Conservation (phyloP, 37 sponge, comb jelly and placozoan genomes). For the Chondrosia reniformis region DNA sequence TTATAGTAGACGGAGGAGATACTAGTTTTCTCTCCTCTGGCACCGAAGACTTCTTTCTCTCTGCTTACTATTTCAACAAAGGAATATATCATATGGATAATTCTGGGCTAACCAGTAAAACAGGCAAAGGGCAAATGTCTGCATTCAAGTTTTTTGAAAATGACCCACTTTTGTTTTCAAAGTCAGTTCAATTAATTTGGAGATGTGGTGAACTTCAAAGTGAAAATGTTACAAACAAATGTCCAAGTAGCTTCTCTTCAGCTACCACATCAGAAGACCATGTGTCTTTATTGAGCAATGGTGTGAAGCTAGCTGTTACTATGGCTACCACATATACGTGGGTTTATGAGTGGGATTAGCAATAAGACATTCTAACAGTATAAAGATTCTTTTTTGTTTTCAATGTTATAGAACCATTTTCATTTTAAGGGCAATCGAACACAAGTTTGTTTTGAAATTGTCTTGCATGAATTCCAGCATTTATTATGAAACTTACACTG, state of each 20-base stretch:
- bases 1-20: constrained; percentile 33
- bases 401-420: too few species aligned
- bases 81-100: constrained; percentile 62
- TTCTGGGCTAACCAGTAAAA: constrained; percentile 51
- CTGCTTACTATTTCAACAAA: constrained; percentile 71
- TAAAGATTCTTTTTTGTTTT: too few species aligned
- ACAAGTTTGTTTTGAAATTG: too few species aligned
- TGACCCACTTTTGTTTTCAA: constrained; percentile 66
- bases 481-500: too few species aligned
- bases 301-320: too few species aligned
- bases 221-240: constrained; percentile 17
- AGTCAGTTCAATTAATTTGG: constrained; percentile 60
- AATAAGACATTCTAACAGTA: too few species aligned
- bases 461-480: too few species aligned
- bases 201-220: constrained; percentile 75
- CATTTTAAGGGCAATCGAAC: too few species aligned
- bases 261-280: background rate
- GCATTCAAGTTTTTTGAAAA: constrained; percentile 83
- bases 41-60: constrained; percentile 82
- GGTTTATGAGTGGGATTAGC: constrained; percentile 75
- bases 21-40: constrained; percentile 66
- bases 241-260: constrained; percentile 51
- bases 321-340: constrained; percentile 58
- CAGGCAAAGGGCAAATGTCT: constrained; percentile 31
- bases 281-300: background rate